These are phyloP conservation scores for Macropus fuliginosus DNA, from an alignment of 2,797 vertebrate genomes.

Conservation along the genomic window DNA sequence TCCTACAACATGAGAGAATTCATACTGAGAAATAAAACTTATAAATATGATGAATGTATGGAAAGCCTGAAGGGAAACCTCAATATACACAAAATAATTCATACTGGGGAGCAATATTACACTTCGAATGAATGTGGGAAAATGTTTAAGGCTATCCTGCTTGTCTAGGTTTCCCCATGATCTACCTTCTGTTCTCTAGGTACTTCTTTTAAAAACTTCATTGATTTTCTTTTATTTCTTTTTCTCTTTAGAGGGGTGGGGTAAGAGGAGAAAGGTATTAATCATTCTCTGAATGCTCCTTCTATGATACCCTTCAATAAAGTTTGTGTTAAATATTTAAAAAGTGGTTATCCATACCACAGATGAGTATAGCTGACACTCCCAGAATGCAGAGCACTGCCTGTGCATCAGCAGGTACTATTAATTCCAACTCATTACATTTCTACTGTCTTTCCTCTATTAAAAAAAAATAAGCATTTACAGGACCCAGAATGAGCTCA, in stretches of 20 bases:
- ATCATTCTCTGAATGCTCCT: not conserved
- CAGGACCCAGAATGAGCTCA: slow-evolving; percentile 30
- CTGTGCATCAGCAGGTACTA: not conserved
- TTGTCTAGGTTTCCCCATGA: not conserved
- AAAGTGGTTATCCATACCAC: not conserved
- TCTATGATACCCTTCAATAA: not conserved
- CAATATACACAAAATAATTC: not conserved
- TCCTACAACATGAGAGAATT: not conserved
- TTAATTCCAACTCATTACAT: not conserved
- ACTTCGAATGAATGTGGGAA: not conserved
- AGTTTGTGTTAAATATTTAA: not conserved
- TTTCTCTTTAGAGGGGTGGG: not conserved
- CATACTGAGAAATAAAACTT: not conserved
- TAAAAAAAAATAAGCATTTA: slow-evolving; percentile 26
- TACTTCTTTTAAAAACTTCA: not conserved
- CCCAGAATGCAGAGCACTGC: not conserved
- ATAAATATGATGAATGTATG: not conserved
- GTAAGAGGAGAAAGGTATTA: not conserved
- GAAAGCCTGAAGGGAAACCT: not conserved
- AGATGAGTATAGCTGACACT: not conserved
- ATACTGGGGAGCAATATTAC: not conserved
- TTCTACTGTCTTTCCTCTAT: not conserved
- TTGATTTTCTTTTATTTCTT: not conserved
- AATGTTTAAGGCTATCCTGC: not conserved
- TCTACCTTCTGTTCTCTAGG: not conserved